These are phyloP conservation scores for Cardiocondyla obscurior DNA, from an alignment of 1,140 invertebrate genomes.

Conservation along the genomic window DNA sequence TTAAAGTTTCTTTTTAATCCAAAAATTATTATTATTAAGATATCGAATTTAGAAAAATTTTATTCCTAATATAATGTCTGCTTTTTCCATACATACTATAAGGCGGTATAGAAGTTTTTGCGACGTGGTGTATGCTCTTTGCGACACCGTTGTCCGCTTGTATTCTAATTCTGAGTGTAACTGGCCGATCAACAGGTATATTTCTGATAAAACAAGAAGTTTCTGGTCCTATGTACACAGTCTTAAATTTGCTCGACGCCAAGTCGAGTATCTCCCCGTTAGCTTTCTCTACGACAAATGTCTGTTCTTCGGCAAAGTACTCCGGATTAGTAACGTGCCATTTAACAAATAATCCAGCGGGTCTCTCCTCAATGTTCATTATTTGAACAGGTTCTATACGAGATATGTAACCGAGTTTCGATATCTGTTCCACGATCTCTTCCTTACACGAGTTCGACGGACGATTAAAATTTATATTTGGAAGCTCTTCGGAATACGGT, in stretches of 20 bases:
- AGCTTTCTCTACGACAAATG: conserved; percentile 68
- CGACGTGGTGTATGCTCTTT: conserved; percentile 62
- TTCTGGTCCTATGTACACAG: conserved; percentile 66
- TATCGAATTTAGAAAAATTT: background rate
- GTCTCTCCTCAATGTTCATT: conserved; percentile 68
- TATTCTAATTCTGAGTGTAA: conserved; percentile 69
- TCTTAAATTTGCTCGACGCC: conserved; percentile 58
- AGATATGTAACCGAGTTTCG: conserved; percentile 16
- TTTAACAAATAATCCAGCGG: conserved; percentile 65
- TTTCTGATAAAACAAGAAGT: conserved; percentile 69
- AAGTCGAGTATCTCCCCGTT: conserved; percentile 60
- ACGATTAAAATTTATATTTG: conserved; percentile 36
- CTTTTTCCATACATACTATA: conserved; percentile 13
- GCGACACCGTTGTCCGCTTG: conserved; percentile 57
- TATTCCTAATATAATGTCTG: background rate
- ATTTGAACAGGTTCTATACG: conserved; percentile 67
- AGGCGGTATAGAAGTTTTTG: conserved; percentile 57
- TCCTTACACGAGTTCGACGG: background rate
- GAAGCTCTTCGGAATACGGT: conserved; percentile 30
- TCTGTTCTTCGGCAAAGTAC: conserved; percentile 66
- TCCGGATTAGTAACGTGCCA: conserved; percentile 70
- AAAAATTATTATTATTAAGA: background rate
- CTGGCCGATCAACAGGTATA: conserved; percentile 56
- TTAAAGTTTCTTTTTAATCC: background rate
- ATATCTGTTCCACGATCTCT: conserved; percentile 30